Conservation (phyloP, 2,888 invertebrate species). For the Tethea ocularis region DNA sequence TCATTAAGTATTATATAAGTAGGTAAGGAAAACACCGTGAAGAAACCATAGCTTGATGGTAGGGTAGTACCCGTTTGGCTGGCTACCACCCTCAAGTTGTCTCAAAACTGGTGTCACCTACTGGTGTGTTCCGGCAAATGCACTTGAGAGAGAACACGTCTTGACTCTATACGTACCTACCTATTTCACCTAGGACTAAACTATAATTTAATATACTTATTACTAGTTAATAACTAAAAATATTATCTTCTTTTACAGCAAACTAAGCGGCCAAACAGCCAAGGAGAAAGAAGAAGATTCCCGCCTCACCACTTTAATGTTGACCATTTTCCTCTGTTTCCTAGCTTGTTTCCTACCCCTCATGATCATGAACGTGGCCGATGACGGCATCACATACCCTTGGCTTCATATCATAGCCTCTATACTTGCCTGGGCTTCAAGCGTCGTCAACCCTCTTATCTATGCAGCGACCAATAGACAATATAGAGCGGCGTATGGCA, state of each 20-base stretch:
- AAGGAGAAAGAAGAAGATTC: slow-evolving; percentile 87
- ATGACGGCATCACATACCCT: slow-evolving; percentile 88
- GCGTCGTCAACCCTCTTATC: slow-evolving; percentile 94
- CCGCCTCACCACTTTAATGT: slow-evolving; percentile 92
- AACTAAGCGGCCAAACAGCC: slow-evolving; percentile 75
- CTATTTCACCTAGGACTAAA: no score
- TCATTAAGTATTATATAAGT: no score
- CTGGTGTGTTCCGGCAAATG: no score
- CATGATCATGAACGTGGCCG: slow-evolving; percentile 94
- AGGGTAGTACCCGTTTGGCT: no score
- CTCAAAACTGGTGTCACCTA: no score
- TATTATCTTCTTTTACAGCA: slow-evolving; percentile 58
- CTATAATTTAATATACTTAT: not conserved
- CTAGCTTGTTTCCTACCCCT: slow-evolving; percentile 93
- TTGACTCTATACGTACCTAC: no score
- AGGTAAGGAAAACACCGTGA: no score
- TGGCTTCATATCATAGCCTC: slow-evolving; percentile 92
- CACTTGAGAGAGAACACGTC: no score
- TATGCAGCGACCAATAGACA: slow-evolving; percentile 95
- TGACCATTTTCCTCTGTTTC: slow-evolving; percentile 94
- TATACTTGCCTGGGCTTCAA: slow-evolving; percentile 94
- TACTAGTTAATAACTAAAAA: not conserved
- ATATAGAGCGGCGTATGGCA: slow-evolving; percentile 86
- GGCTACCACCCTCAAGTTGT: no score
- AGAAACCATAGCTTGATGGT: no score